Evolutionary conservation across 2,113 vertebrate species (phyloP).

Genomic region (Chrysochloris asiatica): DNA sequence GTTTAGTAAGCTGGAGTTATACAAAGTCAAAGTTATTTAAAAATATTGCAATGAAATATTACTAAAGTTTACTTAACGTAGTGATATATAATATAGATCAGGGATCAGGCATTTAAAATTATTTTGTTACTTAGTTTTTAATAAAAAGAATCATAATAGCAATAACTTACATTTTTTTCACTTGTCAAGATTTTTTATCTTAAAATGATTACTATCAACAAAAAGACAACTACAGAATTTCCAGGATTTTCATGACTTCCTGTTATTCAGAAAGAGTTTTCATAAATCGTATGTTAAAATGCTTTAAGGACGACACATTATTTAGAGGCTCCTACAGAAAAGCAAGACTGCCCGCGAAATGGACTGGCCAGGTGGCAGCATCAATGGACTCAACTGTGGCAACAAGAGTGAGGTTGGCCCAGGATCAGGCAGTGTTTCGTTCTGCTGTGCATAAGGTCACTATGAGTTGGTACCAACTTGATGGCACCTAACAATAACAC

Average conservation of each 20-base stretch:
- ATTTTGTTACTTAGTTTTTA: neutral
- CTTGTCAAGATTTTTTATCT: neutral
- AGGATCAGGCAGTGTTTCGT: too few relatives aligned
- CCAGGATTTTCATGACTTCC: neutral
- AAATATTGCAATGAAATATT: neutral
- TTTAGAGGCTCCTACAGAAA: neutral
- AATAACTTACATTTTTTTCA: neutral
- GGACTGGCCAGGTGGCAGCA: too few relatives aligned
- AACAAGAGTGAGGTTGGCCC: too few relatives aligned
- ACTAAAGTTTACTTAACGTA: neutral
- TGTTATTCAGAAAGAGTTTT: neutral
- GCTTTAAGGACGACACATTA: neutral
- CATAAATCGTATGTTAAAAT: too few relatives aligned
- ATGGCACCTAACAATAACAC: too few relatives aligned
- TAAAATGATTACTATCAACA: constrained; percentile 43
- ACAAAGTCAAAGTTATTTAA: neutral
- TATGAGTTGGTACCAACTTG: too few relatives aligned
- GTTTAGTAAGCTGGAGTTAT: neutral
- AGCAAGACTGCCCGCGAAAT: too few relatives aligned
- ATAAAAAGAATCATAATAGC: constrained; percentile 4
- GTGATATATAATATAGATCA: neutral
- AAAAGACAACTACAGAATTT: constrained; percentile 41
- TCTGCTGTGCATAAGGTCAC: too few relatives aligned
- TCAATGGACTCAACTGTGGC: too few relatives aligned
- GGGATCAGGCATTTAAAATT: neutral